Base-by-base conservation (phyloP, 2,888 invertebrate species). In the Biston betularia region DNA sequence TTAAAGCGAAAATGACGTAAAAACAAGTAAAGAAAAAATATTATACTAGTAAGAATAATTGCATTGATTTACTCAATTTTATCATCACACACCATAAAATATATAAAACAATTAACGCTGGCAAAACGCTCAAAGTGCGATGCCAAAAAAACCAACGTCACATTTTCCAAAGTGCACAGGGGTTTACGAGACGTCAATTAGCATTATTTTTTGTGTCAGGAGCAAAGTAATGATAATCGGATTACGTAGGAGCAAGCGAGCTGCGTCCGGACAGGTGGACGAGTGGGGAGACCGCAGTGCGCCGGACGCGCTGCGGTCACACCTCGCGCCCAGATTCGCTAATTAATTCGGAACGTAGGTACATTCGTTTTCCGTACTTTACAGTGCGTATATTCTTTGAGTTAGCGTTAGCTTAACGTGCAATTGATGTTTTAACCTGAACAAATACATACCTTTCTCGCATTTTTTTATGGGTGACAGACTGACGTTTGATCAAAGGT, bases 281-380 rank as follows among this genome's bases (percentile, higher is more conserved):
- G 78, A 78, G 78, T 71, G 71, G 76, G 74, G 62, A 53, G 58
- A 70, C 74, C 74, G 66, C 68, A 65, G 34, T 24, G 34, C 35
- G 75, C 69, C 64, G 75, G 76, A 69, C 64, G 64, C 61, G 59
- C 79, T 85, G 88, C 75, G 87, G 88, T 85, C 81, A 76, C 77
- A 74, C 79, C 76, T 81, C 79, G 78, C 79, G 76, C 79, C 76
- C 80, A 81, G 85, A 86, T 87, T 87, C 77, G 80, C 86, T 88
- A 88, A 89, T 89, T 88, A 89, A 89, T 87, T 89, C 84, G 76
- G 74, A 83, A 82, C 80, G 78, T 80, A 24, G 24, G 24, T 24
- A 76, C 77, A 77, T 78, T 74, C 75, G 75, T 77, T 79, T 79
- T 75, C 75, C 70, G 69, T 73, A 78, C 73, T 69, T 74, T 68